Conservation (phyloP, 2,797 vertebrate genomes). For the Acipenser oxyrinchus region DNA sequence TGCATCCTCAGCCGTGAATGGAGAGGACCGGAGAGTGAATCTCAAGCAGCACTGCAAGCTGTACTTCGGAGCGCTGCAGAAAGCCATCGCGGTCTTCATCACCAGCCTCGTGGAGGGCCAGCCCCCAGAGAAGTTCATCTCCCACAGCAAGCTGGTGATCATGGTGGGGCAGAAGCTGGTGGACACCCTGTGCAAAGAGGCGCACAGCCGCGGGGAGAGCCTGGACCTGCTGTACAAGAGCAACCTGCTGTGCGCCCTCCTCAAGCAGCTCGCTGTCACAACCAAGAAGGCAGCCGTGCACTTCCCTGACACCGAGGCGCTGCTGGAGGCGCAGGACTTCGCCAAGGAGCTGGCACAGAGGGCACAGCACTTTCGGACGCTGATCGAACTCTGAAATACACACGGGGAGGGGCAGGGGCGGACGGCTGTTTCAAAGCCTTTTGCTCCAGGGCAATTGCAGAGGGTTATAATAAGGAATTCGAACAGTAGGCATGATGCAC, state of each 20-base stretch:
- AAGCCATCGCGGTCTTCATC: conserved; percentile 66
- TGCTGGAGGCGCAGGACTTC: conserved; percentile 58
- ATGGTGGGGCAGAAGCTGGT: conserved; percentile 89
- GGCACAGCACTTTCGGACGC: conserved; percentile 64
- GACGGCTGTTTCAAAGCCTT: background rate
- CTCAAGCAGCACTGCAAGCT: conserved; percentile 71
- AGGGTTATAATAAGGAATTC: no score
- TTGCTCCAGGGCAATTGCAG: background rate
- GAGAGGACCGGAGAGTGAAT: conserved; percentile 21
- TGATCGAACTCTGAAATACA: conserved; percentile 48
- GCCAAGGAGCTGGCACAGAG: conserved; percentile 63
- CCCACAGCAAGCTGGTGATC: conserved; percentile 86
- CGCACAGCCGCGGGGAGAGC: conserved; percentile 45
- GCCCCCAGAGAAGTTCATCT: conserved; percentile 79
- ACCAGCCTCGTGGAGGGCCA: conserved; percentile 59
- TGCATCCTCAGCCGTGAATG: background rate
- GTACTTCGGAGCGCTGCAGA: conserved; percentile 83
- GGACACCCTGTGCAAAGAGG: conserved; percentile 72
- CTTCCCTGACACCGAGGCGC: conserved; percentile 55
- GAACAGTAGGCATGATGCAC: no score
- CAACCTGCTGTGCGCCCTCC: conserved; percentile 75
- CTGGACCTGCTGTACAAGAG: conserved; percentile 67
- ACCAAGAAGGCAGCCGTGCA: conserved; percentile 78
- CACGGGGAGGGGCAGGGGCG: no score
- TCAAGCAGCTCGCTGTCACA: conserved; percentile 81